A percentile compares a stretch with the other conserved stretches of the same genome.
phyloP scores from a whole-genome alignment of 2,113 vertebrate species.

The Dascyllus trimaculatus region DNA sequence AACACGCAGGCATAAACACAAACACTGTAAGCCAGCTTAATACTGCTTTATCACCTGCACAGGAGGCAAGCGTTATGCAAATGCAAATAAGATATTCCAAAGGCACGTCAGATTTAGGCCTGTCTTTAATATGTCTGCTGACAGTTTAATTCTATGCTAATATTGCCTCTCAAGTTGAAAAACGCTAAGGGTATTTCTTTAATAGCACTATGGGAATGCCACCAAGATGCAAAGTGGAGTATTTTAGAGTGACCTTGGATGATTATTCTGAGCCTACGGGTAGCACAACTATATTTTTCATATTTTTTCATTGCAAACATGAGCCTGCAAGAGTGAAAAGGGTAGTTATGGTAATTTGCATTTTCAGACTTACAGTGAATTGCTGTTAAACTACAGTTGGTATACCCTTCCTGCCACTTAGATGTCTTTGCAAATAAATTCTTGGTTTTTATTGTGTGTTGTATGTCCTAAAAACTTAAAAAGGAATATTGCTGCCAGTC shows the following conservation, averaged over 20 bases:
- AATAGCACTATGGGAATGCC: slow-evolving; percentile 25
- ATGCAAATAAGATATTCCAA: slow-evolving; percentile 45
- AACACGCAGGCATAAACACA: not conserved
- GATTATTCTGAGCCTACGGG: slow-evolving; percentile 23
- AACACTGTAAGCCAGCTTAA: slow-evolving; percentile 62
- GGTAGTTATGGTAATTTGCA: too few species aligned
- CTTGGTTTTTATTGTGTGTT: too few species aligned
- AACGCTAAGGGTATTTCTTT: slow-evolving; percentile 15
- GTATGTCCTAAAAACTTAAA: too few species aligned
- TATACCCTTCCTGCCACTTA: too few species aligned
- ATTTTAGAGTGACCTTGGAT: slow-evolving; percentile 37
- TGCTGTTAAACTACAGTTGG: too few species aligned
- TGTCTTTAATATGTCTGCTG: slow-evolving; percentile 46
- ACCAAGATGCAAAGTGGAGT: slow-evolving; percentile 23
- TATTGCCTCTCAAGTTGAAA: slow-evolving; percentile 16
- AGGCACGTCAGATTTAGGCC: slow-evolving; percentile 52
- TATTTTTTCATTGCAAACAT: too few species aligned
- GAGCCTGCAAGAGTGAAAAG: too few species aligned
- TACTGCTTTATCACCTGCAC: slow-evolving; percentile 56
- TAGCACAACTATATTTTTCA: too few species aligned
- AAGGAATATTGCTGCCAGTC: too few species aligned
- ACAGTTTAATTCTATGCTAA: slow-evolving; percentile 63
- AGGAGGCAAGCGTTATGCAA: slow-evolving; percentile 52
- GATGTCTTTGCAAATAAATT: too few species aligned
- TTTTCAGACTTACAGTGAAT: too few species aligned